Evolutionary conservation across 2,797 vertebrate species (phyloP), one percentile per base, ranked within the genome.

Genomic region (Nannoperca obscura): DNA sequence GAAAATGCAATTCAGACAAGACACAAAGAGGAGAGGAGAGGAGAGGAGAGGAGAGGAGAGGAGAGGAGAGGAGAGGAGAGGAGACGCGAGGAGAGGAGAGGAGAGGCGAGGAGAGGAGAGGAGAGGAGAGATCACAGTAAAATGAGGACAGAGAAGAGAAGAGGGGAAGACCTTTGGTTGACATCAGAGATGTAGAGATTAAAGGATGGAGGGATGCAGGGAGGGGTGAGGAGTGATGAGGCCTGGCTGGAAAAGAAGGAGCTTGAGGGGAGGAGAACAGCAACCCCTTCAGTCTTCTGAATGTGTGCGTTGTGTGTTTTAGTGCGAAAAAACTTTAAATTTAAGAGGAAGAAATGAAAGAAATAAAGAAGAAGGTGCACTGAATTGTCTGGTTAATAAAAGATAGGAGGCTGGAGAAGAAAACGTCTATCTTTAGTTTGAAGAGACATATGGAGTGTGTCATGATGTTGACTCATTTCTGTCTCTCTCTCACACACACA

Each of bases 391-490:
- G 64, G 74, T 81, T 64, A 89, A 88, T 82, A 64, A 85, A 76
- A 78, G 54, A 81, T 17, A 68, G 86, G 82, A 86, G 82, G 27
- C 78, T 66, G 71, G 82, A 86, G 81, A 71, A 44, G 68, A 71
- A 61, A 67, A 52, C 1, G 80, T 62, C 86, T 85, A 86, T 80
- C 72, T 82, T 67, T 36, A 44, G 65, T 84, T 89, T 73, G 62
- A 49, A 69, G 78, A 76, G 87, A 88, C 87, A 69, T 85, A 86
- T 84, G 75, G 82, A 64, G 77, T 85, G 78, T 88, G 89, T 93
- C 89, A 86, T 53, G 47, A 67, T 76, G 75, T 77, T 88, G 89
- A 87, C 86, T 89, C 81, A 88, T 67, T 85, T 62, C 71, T 53
- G 63, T 62, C 85, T 22, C 69, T 11, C 70, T 82, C 79, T 82